Conservation (phyloP, 2,888 invertebrate species). For the Acrobasis repandana region DNA sequence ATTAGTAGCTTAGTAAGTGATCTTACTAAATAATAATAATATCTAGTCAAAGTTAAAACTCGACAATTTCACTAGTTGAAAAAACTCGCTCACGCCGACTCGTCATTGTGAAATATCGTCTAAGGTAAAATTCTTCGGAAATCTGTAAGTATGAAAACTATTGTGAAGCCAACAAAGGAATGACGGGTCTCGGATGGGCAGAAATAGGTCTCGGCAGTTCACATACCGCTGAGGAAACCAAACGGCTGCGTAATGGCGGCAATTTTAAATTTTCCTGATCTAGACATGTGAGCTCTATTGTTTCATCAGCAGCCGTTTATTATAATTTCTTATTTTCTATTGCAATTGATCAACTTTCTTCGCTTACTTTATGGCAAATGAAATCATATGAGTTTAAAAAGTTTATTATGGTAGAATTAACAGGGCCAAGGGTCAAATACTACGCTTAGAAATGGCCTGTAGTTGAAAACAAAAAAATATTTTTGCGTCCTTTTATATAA, state of each 20-base stretch:
- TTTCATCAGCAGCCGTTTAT: conserved; percentile 8
- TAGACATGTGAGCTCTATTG: conserved; percentile 17
- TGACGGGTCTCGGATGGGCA: conserved; percentile 54
- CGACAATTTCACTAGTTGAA: background rate
- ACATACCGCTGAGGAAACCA: conserved; percentile 54
- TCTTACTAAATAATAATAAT: background rate
- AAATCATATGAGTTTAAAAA: too few relatives aligned
- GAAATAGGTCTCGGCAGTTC: conserved; percentile 48
- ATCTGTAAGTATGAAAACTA: conserved; percentile 54
- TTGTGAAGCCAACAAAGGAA: conserved; percentile 68
- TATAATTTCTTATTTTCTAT: conserved; percentile 19
- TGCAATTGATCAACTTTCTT: background rate
- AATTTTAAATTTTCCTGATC: conserved; percentile 21
- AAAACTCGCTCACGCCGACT: conserved; percentile 25
- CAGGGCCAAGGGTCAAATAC: too few relatives aligned
- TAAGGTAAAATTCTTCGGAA: conserved; percentile 51
- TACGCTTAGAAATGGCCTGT: too few relatives aligned
- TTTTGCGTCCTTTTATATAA: too few relatives aligned
- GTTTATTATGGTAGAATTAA: too few relatives aligned
- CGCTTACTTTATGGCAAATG: background rate
- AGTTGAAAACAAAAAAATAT: too few relatives aligned
- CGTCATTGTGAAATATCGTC: conserved; percentile 38
- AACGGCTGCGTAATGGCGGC: conserved; percentile 33
- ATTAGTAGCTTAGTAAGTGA: background rate
- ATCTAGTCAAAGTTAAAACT: background rate